phyloP scores from a whole-genome alignment of 1,140 invertebrate species.

The Polyergus mexicanus region DNA sequence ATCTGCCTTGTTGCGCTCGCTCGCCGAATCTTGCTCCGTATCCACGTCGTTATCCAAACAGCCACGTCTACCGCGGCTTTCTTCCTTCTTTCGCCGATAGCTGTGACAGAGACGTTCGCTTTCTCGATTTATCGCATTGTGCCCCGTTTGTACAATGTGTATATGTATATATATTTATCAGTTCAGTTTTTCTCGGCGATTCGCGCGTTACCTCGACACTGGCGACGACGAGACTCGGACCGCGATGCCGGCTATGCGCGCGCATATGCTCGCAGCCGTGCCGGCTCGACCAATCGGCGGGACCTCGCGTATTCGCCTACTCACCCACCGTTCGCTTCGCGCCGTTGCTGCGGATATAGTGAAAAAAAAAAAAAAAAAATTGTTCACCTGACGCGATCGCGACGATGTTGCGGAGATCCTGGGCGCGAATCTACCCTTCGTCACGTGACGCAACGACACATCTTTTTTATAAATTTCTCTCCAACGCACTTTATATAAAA shows the following conservation, averaged over 20 bases:
- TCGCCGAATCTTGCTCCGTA: conserved; percentile 21
- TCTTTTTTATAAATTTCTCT: not conserved
- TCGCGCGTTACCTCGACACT: conserved; percentile 33
- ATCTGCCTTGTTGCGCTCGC: not conserved
- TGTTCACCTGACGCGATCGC: not conserved
- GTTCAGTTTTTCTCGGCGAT: conserved; percentile 40
- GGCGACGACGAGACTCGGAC: not conserved
- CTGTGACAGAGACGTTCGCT: no score
- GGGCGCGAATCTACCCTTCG: not conserved
- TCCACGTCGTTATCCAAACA: not conserved
- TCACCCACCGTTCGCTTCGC: conserved; percentile 18
- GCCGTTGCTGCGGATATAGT: not conserved
- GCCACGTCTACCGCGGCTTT: not conserved
- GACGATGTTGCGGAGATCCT: not conserved
- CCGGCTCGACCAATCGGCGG: conserved; percentile 44
- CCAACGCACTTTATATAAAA: no score
- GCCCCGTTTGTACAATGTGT: no score
- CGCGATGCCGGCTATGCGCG: conserved; percentile 57
- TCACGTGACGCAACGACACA: not conserved
- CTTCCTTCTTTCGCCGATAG: not conserved
- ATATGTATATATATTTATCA: not conserved
- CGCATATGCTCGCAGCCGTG: conserved; percentile 3
- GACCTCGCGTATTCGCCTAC: conserved; percentile 17
- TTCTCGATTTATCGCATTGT: not conserved
- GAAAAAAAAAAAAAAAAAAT: conserved; percentile 52